Evolutionary conservation across 2,113 vertebrate species (phyloP), one percentile per base, ranked within the genome.

Genomic region (Forbesichthys agassizii): DNA sequence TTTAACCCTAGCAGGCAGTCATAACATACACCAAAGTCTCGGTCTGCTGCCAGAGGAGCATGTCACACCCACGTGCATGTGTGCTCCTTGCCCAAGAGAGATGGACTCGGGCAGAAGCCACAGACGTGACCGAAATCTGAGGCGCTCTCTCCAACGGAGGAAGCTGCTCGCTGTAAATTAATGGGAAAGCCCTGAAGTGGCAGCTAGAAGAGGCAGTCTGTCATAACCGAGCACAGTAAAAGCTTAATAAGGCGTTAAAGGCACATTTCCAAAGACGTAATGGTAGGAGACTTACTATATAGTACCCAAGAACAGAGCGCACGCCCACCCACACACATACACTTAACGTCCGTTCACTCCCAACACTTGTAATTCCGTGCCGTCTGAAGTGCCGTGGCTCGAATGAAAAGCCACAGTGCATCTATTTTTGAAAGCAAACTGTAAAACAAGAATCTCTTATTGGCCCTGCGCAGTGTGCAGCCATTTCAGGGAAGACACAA

Each of bases 11-110:
- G 47, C 54, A 61, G 61, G 70, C 70, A 78, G 74, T 56, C 85
- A 83, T 62, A 81, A 83, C 75, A 80, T 73, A 73, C 81, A 81
- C 73, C 68, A 61, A 49, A 55, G 58, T 82, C 73, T 77, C 57
- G 13, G 11, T 71, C 62, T n/a, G 49, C 27, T 47, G 72, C 68
- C 54, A 12, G 69, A 49, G 59, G 67, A 75, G 72, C 36, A 77
- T 79, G 64, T 55, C 11, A 42, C 69, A 55, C 49, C 47, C 66
- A 66, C 33, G 18, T 33, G n/a, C 55, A 58, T 12, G 27, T 36
- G 18, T 20, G 47, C 16, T 54, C 47, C 16, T 60, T 9, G 33
- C 47, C 64, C 33, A 3, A 4, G 20, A 60, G 33, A 67, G 16
- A 52, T 48, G 18, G 55, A 58, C 64, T 27, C 27, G 27, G 27